phyloP scores from a whole-genome alignment of 2,797 vertebrate species.

The Lithobates pipiens region DNA sequence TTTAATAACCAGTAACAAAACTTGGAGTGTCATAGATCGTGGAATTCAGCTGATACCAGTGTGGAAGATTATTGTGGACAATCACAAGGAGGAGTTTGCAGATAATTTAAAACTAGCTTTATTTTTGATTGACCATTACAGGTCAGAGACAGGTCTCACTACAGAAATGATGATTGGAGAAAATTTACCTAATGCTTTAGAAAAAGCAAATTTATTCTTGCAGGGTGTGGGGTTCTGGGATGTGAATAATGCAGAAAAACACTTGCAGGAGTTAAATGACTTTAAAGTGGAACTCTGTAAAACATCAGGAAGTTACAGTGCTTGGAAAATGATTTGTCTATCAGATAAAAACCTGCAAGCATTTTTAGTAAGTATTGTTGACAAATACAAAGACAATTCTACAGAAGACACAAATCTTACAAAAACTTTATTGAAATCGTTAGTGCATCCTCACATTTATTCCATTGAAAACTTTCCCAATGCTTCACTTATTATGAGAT shows the following conservation, averaged over 20 bases:
- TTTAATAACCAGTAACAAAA: constrained; percentile 66
- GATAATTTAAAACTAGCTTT: constrained; percentile 29
- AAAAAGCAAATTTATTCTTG: constrained; percentile 63
- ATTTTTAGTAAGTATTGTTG: constrained; percentile 61
- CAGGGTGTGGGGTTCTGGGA: constrained; percentile 63
- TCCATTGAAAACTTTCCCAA: background rate
- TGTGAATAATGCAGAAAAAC: constrained; percentile 5
- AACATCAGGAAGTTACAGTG: constrained; percentile 37
- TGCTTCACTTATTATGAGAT: constrained; percentile 11
- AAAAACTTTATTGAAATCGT: background rate
- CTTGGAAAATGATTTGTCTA: constrained; percentile 69
- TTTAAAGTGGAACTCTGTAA: constrained; percentile 63
- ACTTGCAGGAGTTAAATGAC: constrained; percentile 55
- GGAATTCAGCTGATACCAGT: constrained; percentile 68
- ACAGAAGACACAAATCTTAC: constrained; percentile 21
- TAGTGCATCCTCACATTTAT: constrained; percentile 8
- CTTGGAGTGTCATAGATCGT: constrained; percentile 72
- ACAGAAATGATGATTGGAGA: constrained; percentile 6
- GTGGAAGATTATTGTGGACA: constrained; percentile 70
- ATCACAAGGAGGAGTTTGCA: constrained; percentile 67
- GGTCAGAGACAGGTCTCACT: background rate
- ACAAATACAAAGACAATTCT: constrained; percentile 42
- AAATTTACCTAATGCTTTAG: constrained; percentile 36
- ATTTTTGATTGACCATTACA: background rate
- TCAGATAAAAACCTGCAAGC: constrained; percentile 64